phyloP scores from a whole-genome alignment of 2,888 invertebrate genomes.

The Microdon myrmicae region DNA sequence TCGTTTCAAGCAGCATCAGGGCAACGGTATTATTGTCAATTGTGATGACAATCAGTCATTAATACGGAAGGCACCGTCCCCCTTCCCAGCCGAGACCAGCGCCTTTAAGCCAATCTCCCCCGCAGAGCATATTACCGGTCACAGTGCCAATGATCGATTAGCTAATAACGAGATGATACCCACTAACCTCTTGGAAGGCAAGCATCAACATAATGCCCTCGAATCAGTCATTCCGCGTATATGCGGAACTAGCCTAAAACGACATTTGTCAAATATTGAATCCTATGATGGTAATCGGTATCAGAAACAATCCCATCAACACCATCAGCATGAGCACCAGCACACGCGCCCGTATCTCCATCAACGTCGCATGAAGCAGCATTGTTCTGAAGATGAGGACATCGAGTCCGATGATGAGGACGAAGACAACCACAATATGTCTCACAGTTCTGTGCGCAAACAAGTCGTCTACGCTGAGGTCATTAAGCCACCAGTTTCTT shows the following conservation, averaged over 20 bases:
- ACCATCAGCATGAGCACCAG: conserved; percentile 22
- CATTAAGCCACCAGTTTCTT: conserved; percentile 6
- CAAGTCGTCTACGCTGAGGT: conserved; percentile 30
- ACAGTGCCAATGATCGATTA: conserved; percentile 23
- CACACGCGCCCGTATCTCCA: conserved; percentile 17
- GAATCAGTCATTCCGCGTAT: conserved; percentile 51
- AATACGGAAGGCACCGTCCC: conserved; percentile 57
- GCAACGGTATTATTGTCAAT: conserved; percentile 5
- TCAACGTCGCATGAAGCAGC: conserved; percentile 22
- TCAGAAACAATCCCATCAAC: conserved; percentile 25
- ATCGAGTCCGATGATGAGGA: conserved; percentile 57
- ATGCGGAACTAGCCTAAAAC: conserved; percentile 56
- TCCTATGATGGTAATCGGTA: conserved; percentile 53
- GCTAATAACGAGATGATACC: conserved; percentile 37
- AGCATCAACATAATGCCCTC: conserved; percentile 57
- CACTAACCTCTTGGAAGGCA: conserved; percentile 19
- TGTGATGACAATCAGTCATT: conserved; percentile 12
- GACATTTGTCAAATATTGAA: conserved; percentile 56
- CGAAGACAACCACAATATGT: conserved; percentile 56
- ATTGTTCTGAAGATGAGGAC: conserved; percentile 18
- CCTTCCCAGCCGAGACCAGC: conserved; percentile 61
- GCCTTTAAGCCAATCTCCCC: conserved; percentile 66
- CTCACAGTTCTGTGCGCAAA: conserved; percentile 9
- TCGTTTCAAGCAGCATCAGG: conserved; percentile 36
- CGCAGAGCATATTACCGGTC: conserved; percentile 39